Base-by-base conservation (phyloP, 2,888 invertebrate species). In the Mongoloraphidia duomilia region DNA sequence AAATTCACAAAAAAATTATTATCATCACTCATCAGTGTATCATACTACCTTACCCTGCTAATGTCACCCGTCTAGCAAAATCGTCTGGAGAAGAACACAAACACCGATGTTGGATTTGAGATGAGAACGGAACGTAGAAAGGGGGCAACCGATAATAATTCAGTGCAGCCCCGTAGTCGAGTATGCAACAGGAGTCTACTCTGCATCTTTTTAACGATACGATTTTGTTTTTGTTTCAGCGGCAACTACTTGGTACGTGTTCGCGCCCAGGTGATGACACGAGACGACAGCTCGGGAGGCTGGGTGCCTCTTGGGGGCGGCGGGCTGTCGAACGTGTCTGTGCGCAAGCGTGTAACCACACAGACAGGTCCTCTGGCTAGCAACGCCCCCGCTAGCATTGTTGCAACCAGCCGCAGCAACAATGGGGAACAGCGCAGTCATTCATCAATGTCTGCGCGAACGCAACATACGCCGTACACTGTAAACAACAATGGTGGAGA, bases 221-320 rank as follows among this genome's bases (percentile, higher is more conserved):
- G 26, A 17, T 35, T 14, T 50, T 41, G 43, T 45, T 56, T 59
- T 58, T 57, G 54, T 76, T 79, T 37, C 75, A 90, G 90, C 84
- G 86, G 76, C 67, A 75, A 82, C 76, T 85, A 83, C 74, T 76
- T 94, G 83, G 94, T 95, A 78, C 90, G 89, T 72, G 94, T 96
- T 68, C 87, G 92, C 67, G 95, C 95, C 74, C 95, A 95, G 83
- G 95, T 95, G 75, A 96, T 96, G 95, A 90, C 88, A 66, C 81
- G 95, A 68, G 95, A 96, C 80, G 96, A 95, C 71, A 91, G 88
- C 71, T 89, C 90, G 57, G 94, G 92, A 57, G 93, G 94, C 59
- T 95, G 94, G 94, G 83, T 90, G 66, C 92, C 93, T 63, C 76
- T 93, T 67, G 89, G 87, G 57, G 92, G 92, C 61, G 94, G 94